Evolutionary conservation across 2,888 invertebrate species (phyloP), one percentile per base, ranked within the genome.

Genomic region (Lomographa bimaculata): DNA sequence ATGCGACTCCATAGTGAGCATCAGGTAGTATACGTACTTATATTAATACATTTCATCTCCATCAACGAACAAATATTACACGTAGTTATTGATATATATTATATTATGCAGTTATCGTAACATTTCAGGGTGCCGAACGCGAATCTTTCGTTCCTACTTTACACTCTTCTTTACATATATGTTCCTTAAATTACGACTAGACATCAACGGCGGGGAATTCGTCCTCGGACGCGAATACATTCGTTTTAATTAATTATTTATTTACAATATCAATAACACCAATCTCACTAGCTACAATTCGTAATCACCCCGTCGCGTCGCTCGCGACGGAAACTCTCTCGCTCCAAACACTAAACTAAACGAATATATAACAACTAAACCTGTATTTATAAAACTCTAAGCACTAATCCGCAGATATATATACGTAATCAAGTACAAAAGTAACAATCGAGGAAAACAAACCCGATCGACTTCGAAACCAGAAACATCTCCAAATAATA

Each of bases 311-410:
- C n/a, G n/a, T 27, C 18, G 14, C 14, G 14, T 3, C 4, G 14
- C 14, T 11, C 4, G 2, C 10, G 5, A n/a, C 5, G 8, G 5
- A 7, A 7, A 3, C 14, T 33, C 10, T 17, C 18, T 1, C 9
- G 3, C 6, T 20, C 21, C 26, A 36, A 47, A 46, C n/a, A n/a
- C n/a, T n/a, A n/a, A n/a, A n/a, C n/a, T n/a, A n/a, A n/a, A n/a
- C n/a, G 34, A 21, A 45, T 45, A 45, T 50, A 48, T 38, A 46
- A 21, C 2, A 41, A 48, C 43, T 36, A 32, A 53, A 50, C 43
- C 47, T 47, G 42, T 40, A 43, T n/a, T n/a, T n/a, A n/a, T 41
- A 34, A 29, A 36, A 37, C 38, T 16, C 47, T 39, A 47, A 33
- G 29, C 35, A 16, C 38, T 50, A 46, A 43, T 34, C 12, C 33